Evolutionary conservation across 2,888 invertebrate genomes (phyloP).

Genomic region (Acronicta psi): DNA sequence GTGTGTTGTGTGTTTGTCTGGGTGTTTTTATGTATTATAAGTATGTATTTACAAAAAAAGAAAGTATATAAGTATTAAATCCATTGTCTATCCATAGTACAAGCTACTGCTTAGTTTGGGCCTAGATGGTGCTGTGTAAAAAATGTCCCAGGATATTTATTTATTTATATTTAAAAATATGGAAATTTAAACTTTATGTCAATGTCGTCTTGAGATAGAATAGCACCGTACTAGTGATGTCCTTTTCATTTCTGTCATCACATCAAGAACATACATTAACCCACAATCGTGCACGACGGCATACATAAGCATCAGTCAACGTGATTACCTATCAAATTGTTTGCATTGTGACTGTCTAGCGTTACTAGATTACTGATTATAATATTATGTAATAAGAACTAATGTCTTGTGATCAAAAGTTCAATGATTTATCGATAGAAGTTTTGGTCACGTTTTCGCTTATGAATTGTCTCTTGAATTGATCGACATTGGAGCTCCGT

Average conservation of each 20-base stretch:
- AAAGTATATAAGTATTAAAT: no score
- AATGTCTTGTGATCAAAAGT: slow-evolving; percentile 3
- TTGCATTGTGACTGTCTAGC: slow-evolving; percentile 1
- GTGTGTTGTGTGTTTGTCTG: no score
- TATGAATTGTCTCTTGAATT: not conserved
- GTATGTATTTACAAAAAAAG: no score
- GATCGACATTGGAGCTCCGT: not conserved
- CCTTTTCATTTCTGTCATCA: slow-evolving; percentile 2
- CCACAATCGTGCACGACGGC: slow-evolving; percentile 1
- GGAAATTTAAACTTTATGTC: no score
- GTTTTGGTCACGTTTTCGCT: not conserved
- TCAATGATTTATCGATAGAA: not conserved
- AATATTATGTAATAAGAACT: slow-evolving; percentile 22
- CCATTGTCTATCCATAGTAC: no score
- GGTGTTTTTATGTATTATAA: no score
- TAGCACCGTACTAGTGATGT: not conserved
- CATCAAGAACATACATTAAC: not conserved
- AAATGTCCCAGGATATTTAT: no score
- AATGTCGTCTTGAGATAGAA: no score
- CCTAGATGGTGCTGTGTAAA: no score
- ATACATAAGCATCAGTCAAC: slow-evolving; percentile 10
- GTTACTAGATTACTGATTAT: slow-evolving; percentile 11
- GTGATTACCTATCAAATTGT: slow-evolving; percentile 8
- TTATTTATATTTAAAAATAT: no score
- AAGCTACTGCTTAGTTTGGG: no score